Evolutionary conservation across 2,888 invertebrate species (phyloP).

Genomic region (Trachelus stipa): DNA sequence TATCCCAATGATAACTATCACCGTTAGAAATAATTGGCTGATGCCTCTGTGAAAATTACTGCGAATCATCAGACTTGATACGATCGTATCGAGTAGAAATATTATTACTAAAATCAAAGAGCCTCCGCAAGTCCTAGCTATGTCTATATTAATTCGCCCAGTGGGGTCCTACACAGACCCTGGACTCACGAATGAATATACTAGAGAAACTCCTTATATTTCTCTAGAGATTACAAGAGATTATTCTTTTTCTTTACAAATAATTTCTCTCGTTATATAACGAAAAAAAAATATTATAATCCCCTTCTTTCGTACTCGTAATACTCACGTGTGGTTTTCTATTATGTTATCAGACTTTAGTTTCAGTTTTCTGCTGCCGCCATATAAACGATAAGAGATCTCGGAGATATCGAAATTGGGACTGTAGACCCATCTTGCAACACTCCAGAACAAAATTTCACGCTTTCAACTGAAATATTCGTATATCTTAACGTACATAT

Average conservation of each 20-base stretch:
- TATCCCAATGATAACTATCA: background rate
- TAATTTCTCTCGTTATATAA: background rate
- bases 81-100: background rate
- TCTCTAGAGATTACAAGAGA: background rate
- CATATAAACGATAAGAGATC: constrained; percentile 17
- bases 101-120: background rate
- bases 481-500: background rate
- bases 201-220: background rate
- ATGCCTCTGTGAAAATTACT: background rate
- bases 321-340: too few species aligned
- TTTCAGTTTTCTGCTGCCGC: background rate
- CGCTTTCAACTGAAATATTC: background rate
- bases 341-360: background rate
- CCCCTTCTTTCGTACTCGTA: too few species aligned
- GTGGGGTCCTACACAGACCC: background rate
- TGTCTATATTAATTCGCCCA: background rate
- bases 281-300: too few species aligned
- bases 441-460: background rate
- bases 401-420: constrained; percentile 16
- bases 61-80: background rate
- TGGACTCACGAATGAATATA: background rate
- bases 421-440: background rate
- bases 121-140: background rate
- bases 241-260: background rate
- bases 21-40: background rate